A percentile compares a stretch with the other conserved stretches of the same genome.
phyloP scores from a whole-genome alignment of 2,113 vertebrate genomes.

The Leucoraja erinaceus region DNA sequence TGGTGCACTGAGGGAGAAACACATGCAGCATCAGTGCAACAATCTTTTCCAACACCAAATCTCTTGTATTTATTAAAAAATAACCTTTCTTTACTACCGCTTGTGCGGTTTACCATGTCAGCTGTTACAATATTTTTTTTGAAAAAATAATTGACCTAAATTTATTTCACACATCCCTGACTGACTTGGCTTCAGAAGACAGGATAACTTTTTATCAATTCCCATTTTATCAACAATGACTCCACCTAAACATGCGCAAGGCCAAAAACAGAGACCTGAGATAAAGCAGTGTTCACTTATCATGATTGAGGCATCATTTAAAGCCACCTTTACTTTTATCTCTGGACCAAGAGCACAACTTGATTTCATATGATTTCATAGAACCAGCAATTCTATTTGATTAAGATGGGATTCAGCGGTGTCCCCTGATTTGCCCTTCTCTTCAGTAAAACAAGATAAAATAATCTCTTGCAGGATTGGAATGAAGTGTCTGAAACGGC shows the following conservation, averaged over 20 bases:
- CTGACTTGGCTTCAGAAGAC: background rate
- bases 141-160: background rate
- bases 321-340: background rate
- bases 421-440: background rate
- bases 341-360: background rate
- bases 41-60: background rate
- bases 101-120: constrained; percentile 1
- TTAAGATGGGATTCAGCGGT: background rate
- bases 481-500: background rate
- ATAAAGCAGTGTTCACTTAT: background rate
- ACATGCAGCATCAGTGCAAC: background rate
- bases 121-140: background rate
- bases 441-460: background rate
- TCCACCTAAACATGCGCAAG: background rate
- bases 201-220: background rate
- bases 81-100: background rate
- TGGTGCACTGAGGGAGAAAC: constrained; percentile 23
- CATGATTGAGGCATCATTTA: background rate
- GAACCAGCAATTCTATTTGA: background rate
- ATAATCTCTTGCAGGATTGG: background rate
- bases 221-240: background rate
- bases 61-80: background rate
- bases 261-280: background rate
- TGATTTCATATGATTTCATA: background rate
- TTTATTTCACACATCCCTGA: background rate